Evolutionary conservation across 1,140 invertebrate genomes (phyloP), one percentile per base, ranked within the genome.

Genomic region (Hermatobates lingyangjiaoensis): DNA sequence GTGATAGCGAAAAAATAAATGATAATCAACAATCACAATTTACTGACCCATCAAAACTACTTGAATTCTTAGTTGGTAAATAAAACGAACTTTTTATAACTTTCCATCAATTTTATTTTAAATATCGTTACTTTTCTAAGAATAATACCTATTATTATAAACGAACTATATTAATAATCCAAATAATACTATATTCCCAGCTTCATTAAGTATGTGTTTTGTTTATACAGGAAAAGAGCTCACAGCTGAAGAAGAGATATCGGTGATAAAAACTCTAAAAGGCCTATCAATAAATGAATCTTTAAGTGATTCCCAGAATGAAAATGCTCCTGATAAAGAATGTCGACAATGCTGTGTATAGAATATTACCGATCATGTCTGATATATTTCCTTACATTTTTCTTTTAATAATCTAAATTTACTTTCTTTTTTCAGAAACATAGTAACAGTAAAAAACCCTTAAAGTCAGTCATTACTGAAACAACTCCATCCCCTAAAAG

Each of bases 21-120:
- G n/a, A 2, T 21, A 18, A n/a, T 49, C 24, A 2, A 10, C 40
- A 50, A n/a, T 18, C 5, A 7, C 14, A 20, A 10, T 10, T 20
- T 12, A 50, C n/a, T 26, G 23, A 40, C 27, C 34, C 20, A 15
- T 23, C n/a, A 10, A 50, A 50, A 20, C 23, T 50, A 42, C 23
- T 50, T 14, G 48, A 50, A 27, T 50, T 50, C 27, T 26, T 50
- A 5, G n/a, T 50, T 25, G 48, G 48, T 50, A 42, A 42, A 3
- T 42, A n/a, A 24, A 27, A 1, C 39, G 20, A 15, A 12, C 18
- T 28, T 30, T n/a, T 3, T 28, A 18, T 23, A 45, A 23, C 2
- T 1, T 21, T 27, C 20, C 38, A 23, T 24, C 25, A 15, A 20
- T 5, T 15, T 7, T 23, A 44, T 18, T 5, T 18, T 12, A 5